phyloP scores from a whole-genome alignment of 1,140 invertebrate species.

The Frieseomelitta varia region DNA sequence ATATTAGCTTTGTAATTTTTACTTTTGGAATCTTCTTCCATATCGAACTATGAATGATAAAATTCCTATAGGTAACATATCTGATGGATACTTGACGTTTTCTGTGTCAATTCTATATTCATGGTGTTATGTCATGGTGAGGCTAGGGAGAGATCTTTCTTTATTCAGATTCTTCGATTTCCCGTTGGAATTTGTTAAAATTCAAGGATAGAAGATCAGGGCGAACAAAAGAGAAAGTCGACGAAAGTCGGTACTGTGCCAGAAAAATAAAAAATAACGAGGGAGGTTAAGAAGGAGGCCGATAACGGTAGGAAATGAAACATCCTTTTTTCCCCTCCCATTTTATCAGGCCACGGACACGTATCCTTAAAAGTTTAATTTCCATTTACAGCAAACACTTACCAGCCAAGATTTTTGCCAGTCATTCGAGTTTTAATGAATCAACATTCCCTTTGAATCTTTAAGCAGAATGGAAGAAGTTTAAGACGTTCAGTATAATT shows the following conservation, averaged over 20 bases:
- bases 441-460: background rate
- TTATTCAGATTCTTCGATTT: conserved; percentile 73
- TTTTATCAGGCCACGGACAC: conserved; percentile 39
- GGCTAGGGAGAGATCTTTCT: conserved; percentile 34
- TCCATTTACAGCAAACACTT: conserved; percentile 27
- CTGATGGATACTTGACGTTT: background rate
- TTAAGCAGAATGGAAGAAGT: background rate
- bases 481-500: background rate
- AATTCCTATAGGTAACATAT: background rate
- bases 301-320: conserved; percentile 62
- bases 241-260: conserved; percentile 23
- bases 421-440: conserved; percentile 1
- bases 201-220: background rate
- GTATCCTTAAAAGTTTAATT: conserved; percentile 26
- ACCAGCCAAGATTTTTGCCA: background rate
- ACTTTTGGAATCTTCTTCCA: too few species aligned
- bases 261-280: conserved; percentile 65
- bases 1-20: background rate
- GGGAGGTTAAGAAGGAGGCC: background rate
- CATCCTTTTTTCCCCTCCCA: conserved; percentile 31
- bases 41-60: too few species aligned
- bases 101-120: conserved; percentile 28
- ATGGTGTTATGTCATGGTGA: conserved; percentile 3
- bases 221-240: conserved; percentile 28
- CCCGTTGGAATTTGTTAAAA: background rate